Conservation (phyloP, 2,888 invertebrate species). For the Drosophila austrosaltans region DNA sequence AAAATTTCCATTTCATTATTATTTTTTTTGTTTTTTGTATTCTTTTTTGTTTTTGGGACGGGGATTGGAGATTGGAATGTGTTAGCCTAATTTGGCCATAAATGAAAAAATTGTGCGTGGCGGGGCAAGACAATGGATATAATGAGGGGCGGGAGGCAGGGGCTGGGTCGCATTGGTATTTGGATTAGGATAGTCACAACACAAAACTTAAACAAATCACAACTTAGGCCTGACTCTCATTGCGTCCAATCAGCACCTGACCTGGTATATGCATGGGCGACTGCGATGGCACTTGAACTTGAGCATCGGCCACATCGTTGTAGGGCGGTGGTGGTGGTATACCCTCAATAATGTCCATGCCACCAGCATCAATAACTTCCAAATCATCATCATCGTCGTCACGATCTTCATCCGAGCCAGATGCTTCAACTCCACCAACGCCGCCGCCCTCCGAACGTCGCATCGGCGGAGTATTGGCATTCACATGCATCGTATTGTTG, state of each 20-base stretch:
- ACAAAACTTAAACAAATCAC: slow-evolving; percentile 56
- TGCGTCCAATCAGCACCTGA: slow-evolving; percentile 61
- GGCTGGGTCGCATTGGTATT: not conserved
- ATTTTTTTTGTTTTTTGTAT: slow-evolving; percentile 37
- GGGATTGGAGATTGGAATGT: slow-evolving; percentile 11
- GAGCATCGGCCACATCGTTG: slow-evolving; percentile 56
- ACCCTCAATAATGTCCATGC: slow-evolving; percentile 53
- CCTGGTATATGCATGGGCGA: slow-evolving; percentile 47
- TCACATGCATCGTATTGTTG: slow-evolving; percentile 80
- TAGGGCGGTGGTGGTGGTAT: slow-evolving; percentile 71
- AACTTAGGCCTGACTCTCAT: slow-evolving; percentile 80
- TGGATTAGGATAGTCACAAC: slow-evolving; percentile 53
- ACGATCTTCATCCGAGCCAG: slow-evolving; percentile 36
- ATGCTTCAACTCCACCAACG: slow-evolving; percentile 19
- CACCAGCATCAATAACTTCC: slow-evolving; percentile 66
- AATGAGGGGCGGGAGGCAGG: slow-evolving; percentile 13
- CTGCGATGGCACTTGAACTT: slow-evolving; percentile 46
- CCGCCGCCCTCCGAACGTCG: slow-evolving; percentile 67
- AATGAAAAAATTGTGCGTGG: slow-evolving; percentile 29
- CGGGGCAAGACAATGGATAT: slow-evolving; percentile 41
- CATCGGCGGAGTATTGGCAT: slow-evolving; percentile 81
- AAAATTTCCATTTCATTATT: slow-evolving; percentile 43
- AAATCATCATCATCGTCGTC: slow-evolving; percentile 52
- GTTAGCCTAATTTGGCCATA: slow-evolving; percentile 2
- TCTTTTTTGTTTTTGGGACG: slow-evolving; percentile 32